These are phyloP conservation scores for Eclectus roratus DNA, from an alignment of 2,113 vertebrate species.

Conservation along the genomic window DNA sequence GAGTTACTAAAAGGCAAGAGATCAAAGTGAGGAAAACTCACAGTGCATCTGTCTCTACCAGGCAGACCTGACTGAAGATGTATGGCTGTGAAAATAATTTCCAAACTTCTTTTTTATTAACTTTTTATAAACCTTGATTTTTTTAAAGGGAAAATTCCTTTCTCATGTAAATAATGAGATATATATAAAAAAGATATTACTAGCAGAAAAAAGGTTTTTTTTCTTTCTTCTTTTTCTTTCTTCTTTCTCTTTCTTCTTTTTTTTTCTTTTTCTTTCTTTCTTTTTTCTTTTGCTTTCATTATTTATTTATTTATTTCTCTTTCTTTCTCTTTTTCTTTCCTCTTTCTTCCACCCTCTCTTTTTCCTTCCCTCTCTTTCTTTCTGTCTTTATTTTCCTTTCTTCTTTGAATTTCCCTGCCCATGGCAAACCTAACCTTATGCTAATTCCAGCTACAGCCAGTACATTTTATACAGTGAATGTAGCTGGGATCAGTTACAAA, in stretches of 20 bases:
- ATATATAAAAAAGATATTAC: background rate
- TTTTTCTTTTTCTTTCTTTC: no score
- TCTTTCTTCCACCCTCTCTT: fast-evolving
- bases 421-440: conserved; percentile 18
- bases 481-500: conserved; percentile 65
- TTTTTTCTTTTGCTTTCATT: fast-evolving
- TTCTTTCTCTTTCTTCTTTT: no score
- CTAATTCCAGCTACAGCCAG: background rate
- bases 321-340: fast-evolving
- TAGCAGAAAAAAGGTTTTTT: background rate
- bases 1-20: conserved; percentile 42
- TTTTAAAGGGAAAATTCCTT: background rate
- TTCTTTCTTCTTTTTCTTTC: fast-evolving
- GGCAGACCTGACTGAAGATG: background rate
- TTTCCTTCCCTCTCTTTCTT: background rate
- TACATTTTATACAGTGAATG: conserved; percentile 17
- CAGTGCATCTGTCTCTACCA: conserved; percentile 10
- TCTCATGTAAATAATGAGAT: background rate
- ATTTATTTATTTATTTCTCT: no score
- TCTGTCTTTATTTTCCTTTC: background rate
- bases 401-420: background rate
- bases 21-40: conserved; percentile 33
- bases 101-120: background rate
- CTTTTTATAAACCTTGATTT: background rate
- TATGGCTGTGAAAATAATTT: conserved; percentile 15